Conservation (phyloP, 2,888 invertebrate genomes). For the Machimus atricapillus region DNA sequence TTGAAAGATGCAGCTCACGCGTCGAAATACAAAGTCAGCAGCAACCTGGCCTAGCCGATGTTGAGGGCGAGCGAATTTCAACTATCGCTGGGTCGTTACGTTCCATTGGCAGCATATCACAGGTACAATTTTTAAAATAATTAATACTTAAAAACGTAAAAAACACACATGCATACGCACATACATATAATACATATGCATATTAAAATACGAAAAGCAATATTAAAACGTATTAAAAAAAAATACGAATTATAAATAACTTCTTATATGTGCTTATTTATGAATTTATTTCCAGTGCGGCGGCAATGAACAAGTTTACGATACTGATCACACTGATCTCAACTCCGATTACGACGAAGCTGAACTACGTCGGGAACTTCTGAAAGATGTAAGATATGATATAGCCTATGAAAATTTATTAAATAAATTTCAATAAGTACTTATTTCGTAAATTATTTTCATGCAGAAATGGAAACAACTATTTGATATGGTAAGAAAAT, state of each 20-base stretch:
- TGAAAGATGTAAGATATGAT: conserved; percentile 84
- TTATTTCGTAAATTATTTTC: conserved; percentile 21
- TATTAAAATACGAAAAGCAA: too few species aligned
- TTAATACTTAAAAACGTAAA: too few species aligned
- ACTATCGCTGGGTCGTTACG: conserved; percentile 75
- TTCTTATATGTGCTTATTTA: not conserved
- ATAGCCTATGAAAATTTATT: conserved; percentile 48
- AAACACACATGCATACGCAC: too few species aligned
- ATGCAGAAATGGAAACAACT: conserved; percentile 85
- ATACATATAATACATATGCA: too few species aligned
- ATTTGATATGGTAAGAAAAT: conserved; percentile 77
- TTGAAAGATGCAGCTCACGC: conserved; percentile 58
- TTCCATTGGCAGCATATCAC: conserved; percentile 68
- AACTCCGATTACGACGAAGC: conserved; percentile 82
- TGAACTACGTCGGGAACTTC: conserved; percentile 76
- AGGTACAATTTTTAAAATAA: conserved; percentile 55
- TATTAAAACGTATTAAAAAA: too few species aligned
- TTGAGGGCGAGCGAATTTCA: conserved; percentile 70
- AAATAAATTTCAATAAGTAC: conserved; percentile 8
- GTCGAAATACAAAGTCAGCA: conserved; percentile 59
- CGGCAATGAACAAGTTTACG: conserved; percentile 70
- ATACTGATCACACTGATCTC: conserved; percentile 82
- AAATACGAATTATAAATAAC: too few species aligned
- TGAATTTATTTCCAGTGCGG: conserved; percentile 45
- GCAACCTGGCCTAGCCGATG: conserved; percentile 72